These are phyloP conservation scores for Corythoichthys intestinalis DNA, from an alignment of 2,113 vertebrate genomes.

Conservation along the genomic window DNA sequence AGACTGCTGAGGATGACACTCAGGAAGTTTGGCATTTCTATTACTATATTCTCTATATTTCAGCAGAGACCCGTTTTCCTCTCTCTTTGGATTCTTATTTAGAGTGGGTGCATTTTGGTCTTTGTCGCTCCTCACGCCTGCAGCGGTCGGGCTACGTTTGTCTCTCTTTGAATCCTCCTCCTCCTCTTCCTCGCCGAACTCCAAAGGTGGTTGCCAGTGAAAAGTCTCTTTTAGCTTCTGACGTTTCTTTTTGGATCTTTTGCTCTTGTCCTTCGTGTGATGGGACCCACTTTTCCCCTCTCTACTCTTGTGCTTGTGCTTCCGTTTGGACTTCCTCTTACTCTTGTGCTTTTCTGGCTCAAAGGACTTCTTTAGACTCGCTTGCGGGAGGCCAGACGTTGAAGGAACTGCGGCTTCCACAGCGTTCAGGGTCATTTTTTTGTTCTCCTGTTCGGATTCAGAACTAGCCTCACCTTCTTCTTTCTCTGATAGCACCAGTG, in stretches of 20 bases:
- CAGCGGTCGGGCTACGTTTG: slow-evolving; percentile 32
- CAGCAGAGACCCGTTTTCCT: slow-evolving; percentile 32
- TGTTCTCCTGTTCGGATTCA: slow-evolving; percentile 74
- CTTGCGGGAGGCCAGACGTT: slow-evolving; percentile 44
- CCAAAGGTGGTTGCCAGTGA: slow-evolving; percentile 94
- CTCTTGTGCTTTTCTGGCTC: slow-evolving; percentile 67
- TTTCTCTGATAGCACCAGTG: slow-evolving; percentile 75
- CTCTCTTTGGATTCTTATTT: slow-evolving; percentile 30
- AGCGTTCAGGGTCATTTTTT: slow-evolving; percentile 33
- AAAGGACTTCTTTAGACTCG: slow-evolving; percentile 50
- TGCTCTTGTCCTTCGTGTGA: slow-evolving; percentile 77
- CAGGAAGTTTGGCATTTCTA: slow-evolving; percentile 49
- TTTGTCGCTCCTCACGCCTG: slow-evolving; percentile 19
- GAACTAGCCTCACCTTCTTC: slow-evolving; percentile 94
- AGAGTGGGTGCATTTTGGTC: slow-evolving; percentile 18
- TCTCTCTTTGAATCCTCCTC: slow-evolving; percentile 69
- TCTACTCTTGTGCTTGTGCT: slow-evolving; percentile 73
- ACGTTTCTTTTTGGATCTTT: slow-evolving; percentile 85
- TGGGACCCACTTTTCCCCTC: slow-evolving; percentile 70
- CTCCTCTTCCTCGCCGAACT: slow-evolving; percentile 93
- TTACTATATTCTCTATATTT: slow-evolving; percentile 31
- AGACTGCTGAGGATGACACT: slow-evolving; percentile 31
- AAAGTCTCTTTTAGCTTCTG: slow-evolving; percentile 87
- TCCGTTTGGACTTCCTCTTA: slow-evolving; percentile 78
- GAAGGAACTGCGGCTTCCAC: slow-evolving; percentile 5